A percentile compares a stretch with the other conserved stretches of the same genome.
phyloP scores from a whole-genome alignment of 2,888 invertebrate genomes.

The Chrysomela aeneicollis region DNA sequence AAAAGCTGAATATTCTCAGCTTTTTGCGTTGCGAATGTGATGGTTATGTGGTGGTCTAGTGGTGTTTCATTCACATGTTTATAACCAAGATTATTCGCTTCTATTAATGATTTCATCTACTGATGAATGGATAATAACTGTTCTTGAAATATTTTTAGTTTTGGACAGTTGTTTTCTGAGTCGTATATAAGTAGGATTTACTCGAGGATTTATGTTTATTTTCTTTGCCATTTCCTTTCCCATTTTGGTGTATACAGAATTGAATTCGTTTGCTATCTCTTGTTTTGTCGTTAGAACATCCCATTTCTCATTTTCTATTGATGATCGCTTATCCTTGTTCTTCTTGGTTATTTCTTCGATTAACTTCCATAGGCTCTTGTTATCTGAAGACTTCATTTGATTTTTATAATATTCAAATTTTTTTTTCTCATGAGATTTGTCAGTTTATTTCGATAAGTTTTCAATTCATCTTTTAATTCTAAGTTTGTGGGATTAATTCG shows the following conservation, averaged over 20 bases:
- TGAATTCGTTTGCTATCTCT: conserved; percentile 12
- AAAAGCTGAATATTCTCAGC: too few relatives aligned
- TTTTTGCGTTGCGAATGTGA: too few relatives aligned
- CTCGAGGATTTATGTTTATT: not conserved
- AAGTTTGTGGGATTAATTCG: not conserved
- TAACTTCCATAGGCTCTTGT: not conserved
- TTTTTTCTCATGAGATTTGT: conserved; percentile 10
- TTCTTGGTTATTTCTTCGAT: conserved; percentile 5
- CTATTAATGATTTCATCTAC: too few relatives aligned
- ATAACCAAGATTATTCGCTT: too few relatives aligned
- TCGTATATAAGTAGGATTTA: too few relatives aligned
- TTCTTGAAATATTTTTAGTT: too few relatives aligned
- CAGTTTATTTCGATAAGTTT: conserved; percentile 3
- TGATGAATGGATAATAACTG: too few relatives aligned
- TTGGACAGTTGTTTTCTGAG: not conserved
- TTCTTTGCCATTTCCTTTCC: conserved; percentile 9
- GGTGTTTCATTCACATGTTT: too few relatives aligned
- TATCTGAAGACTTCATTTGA: conserved; percentile 9
- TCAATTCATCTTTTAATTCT: not conserved
- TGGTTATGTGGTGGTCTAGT: too few relatives aligned
- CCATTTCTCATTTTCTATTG: conserved; percentile 8
- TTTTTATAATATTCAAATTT: conserved; percentile 10
- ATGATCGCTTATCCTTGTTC: not conserved
- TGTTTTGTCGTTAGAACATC: not conserved
- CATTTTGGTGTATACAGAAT: conserved; percentile 5